Evolutionary conservation across 2,888 invertebrate species (phyloP), one percentile per base, ranked within the genome.

Genomic region (Griposia aprilina): DNA sequence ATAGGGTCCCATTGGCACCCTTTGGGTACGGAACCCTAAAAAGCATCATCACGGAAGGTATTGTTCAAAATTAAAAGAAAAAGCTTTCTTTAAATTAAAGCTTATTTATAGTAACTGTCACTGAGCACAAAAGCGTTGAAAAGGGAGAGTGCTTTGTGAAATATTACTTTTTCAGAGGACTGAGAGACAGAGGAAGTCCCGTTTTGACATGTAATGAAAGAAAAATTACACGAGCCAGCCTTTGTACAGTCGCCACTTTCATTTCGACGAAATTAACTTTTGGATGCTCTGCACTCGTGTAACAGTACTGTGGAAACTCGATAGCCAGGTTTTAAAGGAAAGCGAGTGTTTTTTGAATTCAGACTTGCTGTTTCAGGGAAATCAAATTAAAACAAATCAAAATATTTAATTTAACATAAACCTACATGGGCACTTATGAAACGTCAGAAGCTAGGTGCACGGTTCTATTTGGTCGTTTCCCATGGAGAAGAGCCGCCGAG

Each of bases 221-320:
- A 93, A 94, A 94, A 93, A 93, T 93, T 92, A 93, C 92, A 90
- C 86, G 86, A 84, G 85, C 85, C 89, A 86, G 89, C 86, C 91
- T 91, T 91, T 90, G 90, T 91, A 92, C 86, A 85, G 89, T 86
- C 88, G 89, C 90, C 74, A 88, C 84, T 90, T 90, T 90, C 90
- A 90, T 93, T 92, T 88, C 90, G 89, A 88, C 91, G 87, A 93
- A 94, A 95, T 95, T 94, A 94, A 94, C 93, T 94, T 94, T 93
- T 90, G 85, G 87, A 82, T 80, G 83, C 84, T 82, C 77, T 82
- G 81, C 81, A 81, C 74, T 86, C 77, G 78, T 82, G 26, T 74
- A 52, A 71, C 23, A 30, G 63, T 81, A 88, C 81, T 77, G 62
- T 67, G 69, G 65, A 74, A 80, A 82, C 81, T 80, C 82, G 80